Conservation (phyloP, 1,140 invertebrate genomes). For the Macrotrachela quadricornifera region DNA sequence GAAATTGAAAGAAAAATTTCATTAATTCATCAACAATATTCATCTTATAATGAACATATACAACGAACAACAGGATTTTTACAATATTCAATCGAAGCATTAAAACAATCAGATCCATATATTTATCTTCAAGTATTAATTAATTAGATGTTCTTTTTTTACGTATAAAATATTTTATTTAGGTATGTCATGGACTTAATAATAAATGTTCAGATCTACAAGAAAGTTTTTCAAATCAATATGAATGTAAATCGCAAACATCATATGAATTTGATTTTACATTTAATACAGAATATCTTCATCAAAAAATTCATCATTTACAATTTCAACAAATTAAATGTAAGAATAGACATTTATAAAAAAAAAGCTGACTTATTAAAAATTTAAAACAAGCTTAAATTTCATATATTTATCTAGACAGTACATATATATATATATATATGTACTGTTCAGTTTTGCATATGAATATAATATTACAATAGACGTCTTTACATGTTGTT, state of each 20-base stretch:
- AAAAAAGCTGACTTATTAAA: no score
- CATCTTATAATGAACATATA: slow-evolving; percentile 54
- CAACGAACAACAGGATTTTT: slow-evolving; percentile 77
- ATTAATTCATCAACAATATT: slow-evolving; percentile 57
- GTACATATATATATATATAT: no score
- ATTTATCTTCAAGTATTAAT: slow-evolving; percentile 68
- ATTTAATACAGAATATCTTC: background rate
- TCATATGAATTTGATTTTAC: slow-evolving; percentile 2
- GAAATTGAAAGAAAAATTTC: slow-evolving; percentile 2
- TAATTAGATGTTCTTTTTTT: background rate
- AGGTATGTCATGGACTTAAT: background rate
- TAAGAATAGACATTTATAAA: background rate
- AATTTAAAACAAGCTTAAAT: no score
- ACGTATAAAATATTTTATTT: background rate
- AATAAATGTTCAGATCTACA: background rate
- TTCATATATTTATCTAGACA: no score
- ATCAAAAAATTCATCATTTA: slow-evolving; percentile 1
- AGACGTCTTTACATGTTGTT: no score
- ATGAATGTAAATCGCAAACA: background rate
- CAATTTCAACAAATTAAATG: background rate
- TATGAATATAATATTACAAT: no score
- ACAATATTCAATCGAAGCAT: slow-evolving; percentile 90
- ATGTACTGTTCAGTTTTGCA: no score
- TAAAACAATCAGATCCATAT: slow-evolving; percentile 85
- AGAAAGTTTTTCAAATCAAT: background rate